phyloP scores from a whole-genome alignment of 1,140 invertebrate genomes.

The Drosophila watanabei region DNA sequence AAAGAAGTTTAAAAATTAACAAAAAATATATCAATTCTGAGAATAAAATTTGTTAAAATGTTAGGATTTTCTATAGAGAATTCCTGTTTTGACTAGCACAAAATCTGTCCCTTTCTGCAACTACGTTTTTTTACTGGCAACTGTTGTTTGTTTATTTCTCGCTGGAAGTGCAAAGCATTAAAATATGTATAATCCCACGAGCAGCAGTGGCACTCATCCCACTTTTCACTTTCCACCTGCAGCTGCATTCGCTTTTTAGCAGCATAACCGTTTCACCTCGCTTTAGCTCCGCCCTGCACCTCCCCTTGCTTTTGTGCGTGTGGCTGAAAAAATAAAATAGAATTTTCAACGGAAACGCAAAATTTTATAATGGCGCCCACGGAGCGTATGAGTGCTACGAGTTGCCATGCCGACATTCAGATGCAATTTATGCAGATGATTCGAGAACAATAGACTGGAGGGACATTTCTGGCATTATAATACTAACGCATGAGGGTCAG shows the following conservation, averaged over 20 bases:
- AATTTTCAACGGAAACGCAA: conserved; percentile 59
- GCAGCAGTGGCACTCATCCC: conserved; percentile 2
- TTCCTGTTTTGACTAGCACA: neutral
- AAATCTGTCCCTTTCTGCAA: conserved; percentile 5
- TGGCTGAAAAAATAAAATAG: conserved; percentile 36
- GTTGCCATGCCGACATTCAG: conserved; percentile 41
- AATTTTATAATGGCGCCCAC: conserved; percentile 61
- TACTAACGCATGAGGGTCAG: conserved; percentile 5
- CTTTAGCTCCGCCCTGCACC: conserved; percentile 8
- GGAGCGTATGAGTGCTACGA: conserved; percentile 43
- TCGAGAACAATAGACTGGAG: conserved; percentile 16
- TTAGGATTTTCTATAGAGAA: neutral
- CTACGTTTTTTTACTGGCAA: conserved; percentile 38
- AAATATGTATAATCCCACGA: conserved; percentile 45
- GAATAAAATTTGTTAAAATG: neutral
- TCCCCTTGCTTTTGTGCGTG: conserved; percentile 21
- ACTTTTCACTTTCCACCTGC: conserved; percentile 17
- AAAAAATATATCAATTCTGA: neutral
- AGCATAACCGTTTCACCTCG: conserved; percentile 45
- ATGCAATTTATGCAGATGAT: conserved; percentile 36
- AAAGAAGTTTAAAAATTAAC: neutral
- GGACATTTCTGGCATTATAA: neutral
- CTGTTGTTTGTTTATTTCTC: conserved; percentile 55
- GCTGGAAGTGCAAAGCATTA: conserved; percentile 51
- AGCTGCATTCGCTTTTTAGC: conserved; percentile 53